Evolutionary conservation across 2,113 vertebrate species (phyloP), one percentile per base, ranked within the genome.

Genomic region (Arothron firmamentum): DNA sequence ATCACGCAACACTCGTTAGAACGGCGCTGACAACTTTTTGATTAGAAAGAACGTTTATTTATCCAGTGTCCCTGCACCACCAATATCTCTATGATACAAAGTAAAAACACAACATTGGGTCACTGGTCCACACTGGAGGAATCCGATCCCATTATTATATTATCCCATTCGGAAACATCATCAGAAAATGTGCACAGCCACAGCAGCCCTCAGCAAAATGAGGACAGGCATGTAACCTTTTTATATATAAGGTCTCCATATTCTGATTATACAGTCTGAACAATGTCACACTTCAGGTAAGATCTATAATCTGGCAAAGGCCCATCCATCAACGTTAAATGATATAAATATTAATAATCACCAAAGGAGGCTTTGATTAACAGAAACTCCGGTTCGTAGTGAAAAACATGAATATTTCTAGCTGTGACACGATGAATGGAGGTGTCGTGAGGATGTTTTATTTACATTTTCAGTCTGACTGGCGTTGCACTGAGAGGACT

Each of bases 181-280:
- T 54, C 15, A 67, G 68, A 72, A 56, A 48, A 48, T 48, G 46
- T 63, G 66, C 65, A 59, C 48, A 66, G 43, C 34, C 55, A 68
- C 80, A 79, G 19, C 23, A 50, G 21, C 49, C 71, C 80, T 82
- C 74, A 38, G n/a, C 59, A 83, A 78, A 80, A 74, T 18, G 46
- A 87, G 83, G 71, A 65, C 56, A 48, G 34, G 50, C 38, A 19
- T 48, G 21, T 46, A 49, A 20, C 28, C 31, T 42, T 73, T 70
- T 68, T 68, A 77, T 62, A 78, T 54, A 76, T 62, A 59, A 68
- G 43, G 45, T 64, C 59, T 71, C 59, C 34, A 10, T 38, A 38
- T 38, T 79, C 60, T 51, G 60, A 58, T 65, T 58, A 56, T 51
- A 77, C 52, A 57, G 70, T 62, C 21, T 48, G 77, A 56, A 70